Evolutionary conservation across 2,797 vertebrate genomes (phyloP), one percentile per base, ranked within the genome.

Genomic region (Bovichtus variegatus): DNA sequence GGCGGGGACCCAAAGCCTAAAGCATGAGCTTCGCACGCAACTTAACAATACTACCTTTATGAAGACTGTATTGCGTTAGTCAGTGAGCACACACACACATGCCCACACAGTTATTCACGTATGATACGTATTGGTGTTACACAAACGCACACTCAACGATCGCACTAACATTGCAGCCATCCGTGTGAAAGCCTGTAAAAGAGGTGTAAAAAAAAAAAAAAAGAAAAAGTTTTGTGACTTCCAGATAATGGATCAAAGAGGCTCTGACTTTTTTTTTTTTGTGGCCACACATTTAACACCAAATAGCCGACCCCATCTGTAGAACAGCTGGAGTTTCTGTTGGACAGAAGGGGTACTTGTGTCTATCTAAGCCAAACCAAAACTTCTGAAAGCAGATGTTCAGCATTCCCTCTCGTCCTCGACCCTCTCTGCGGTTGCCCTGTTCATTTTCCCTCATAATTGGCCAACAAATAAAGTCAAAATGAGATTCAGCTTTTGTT

Each of bases 11-110:
- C 89, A 74, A 84, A 86, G 91, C 76, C 89, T 92, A 76, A 55
- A 94, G 95, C 77, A 79, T 91, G 88, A 94, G 95, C 96, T 97
- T 97, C 89, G 97, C 97, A 97, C 95, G 96, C 96, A 96, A 95
- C 82, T 80, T 93, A 98, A 97, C 96, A 96, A 96, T 96, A 92
- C 94, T 90, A 95, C 94, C 93, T 96, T 97, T 98, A 95, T 97
- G 92, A 94, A 94, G 86, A 89, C 86, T 89, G 89, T 92, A 89
- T 93, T 93, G 93, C 93, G 84, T 93, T 88, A 90, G 93, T 90
- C 78, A 89, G 85, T 89, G 83, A 92, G 79, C 77, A 83, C 82
- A 90, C 93, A 86, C 81, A 77, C 77, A 68, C 73, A 73, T 54
- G 65, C 59, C 66, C 61, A 63, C 71, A 82, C 76, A 64, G 85